These are phyloP conservation scores for Psilopsiagon aurifrons DNA, from an alignment of 2,113 vertebrate species.

Conservation along the genomic window DNA sequence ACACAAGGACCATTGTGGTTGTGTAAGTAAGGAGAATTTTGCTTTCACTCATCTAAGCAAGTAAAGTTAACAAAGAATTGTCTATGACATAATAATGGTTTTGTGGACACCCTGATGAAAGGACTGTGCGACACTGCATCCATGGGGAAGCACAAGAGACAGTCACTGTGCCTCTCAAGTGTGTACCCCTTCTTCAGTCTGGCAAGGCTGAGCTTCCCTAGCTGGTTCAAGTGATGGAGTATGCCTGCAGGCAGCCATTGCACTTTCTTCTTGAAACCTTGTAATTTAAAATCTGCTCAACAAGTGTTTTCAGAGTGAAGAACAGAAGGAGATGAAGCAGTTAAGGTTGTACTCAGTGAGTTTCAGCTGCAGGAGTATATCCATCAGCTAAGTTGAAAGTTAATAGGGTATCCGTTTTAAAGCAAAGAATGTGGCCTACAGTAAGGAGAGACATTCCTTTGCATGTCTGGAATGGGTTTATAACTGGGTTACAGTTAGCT, in stretches of 20 bases:
- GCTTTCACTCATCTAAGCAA: not conserved
- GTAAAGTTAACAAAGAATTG: not conserved
- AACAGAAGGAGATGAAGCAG: not conserved
- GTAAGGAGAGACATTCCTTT: not conserved
- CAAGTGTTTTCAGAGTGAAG: not conserved
- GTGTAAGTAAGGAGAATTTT: not conserved
- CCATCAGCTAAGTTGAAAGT: not conserved
- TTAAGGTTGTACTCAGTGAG: not conserved
- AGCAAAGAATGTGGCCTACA: not conserved
- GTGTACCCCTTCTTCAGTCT: not conserved
- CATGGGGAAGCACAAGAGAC: not conserved
- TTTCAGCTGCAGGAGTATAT: not conserved
- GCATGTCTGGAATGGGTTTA: not conserved
- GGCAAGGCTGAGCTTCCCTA: not conserved
- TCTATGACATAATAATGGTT: not conserved
- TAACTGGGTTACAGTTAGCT: not conserved
- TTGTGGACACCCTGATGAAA: not conserved
- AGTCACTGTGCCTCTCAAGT: not conserved
- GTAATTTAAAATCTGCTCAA: not conserved
- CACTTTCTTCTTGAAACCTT: not conserved
- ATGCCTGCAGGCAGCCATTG: not conserved
- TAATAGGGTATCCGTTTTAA: not conserved
- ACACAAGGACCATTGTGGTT: not conserved
- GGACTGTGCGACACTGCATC: not conserved
- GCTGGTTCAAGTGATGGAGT: not conserved